Evolutionary conservation across 2,888 invertebrate species (phyloP), one percentile per base, ranked within the genome.

Genomic region (Mythimna pallens): DNA sequence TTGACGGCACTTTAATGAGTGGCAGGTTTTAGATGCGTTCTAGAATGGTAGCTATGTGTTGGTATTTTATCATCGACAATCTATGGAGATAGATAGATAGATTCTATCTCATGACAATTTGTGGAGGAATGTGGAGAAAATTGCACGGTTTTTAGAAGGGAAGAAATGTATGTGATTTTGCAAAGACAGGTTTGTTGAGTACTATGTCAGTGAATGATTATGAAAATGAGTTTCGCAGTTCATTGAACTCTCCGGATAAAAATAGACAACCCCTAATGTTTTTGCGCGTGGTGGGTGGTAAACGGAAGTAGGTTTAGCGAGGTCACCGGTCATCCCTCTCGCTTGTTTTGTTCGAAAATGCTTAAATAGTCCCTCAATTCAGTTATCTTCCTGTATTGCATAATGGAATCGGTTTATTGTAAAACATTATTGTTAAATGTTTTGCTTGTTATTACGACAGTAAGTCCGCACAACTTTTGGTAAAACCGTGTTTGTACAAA

Each of bases 1-100:
- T 77, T 74, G 68, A 62, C 76, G 55, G 74, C 59, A 57, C 68
- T 72, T 66, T 64, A 84, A 75, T 75, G 65, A 82, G 52, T 75
- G 57, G 14, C 65, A 40, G 65, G 67, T 71, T 82, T 55, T 73
- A 59, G 82, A 58, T 58, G 58, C 36, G 52, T 50, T 78, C 73
- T 73, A 67, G 70, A 43, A 79, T 43, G 40, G 55, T 30, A 30
- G 47, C 43, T 69, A 78, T 81, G 82, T 80, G 50, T 65, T 78
- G 20, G 57, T 55, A 77, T 76, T 65, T 81, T 57, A 65, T 80
- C 25, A 55, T 76, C 14, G 65, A 50, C 2, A 30, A n/a, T n/a
- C n/a, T n/a, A n/a, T n/a, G n/a, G n/a, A n/a, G n/a, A n/a, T n/a
- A n/a, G n/a, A n/a, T n/a, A n/a, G n/a, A n/a, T n/a, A n/a, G n/a